phyloP scores from a whole-genome alignment of 2,797 vertebrate species.

The Denticeps clupeoides region DNA sequence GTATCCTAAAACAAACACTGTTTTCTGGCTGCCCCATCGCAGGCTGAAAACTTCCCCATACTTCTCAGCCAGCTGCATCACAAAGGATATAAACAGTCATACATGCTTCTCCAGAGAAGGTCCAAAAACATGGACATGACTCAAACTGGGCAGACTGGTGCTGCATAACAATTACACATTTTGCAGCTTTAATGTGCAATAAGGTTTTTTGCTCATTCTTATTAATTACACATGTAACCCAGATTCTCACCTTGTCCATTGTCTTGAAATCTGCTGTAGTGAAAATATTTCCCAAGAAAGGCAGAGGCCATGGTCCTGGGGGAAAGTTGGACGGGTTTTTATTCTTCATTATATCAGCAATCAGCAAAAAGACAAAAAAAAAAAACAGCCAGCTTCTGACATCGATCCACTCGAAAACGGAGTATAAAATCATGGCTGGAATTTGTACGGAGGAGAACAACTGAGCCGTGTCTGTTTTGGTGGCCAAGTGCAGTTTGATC shows the following conservation, averaged over 20 bases:
- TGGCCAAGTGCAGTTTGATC: not conserved
- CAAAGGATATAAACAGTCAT: no score
- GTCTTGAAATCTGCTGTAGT: constrained; percentile 44
- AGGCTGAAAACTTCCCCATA: constrained; percentile 59
- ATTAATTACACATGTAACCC: no score
- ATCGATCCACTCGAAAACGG: constrained; percentile 42
- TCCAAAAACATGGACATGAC: no score
- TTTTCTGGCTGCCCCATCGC: constrained; percentile 42
- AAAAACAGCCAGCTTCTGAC: constrained; percentile 38
- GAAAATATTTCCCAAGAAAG: constrained; percentile 66
- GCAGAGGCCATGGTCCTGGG: constrained; percentile 58
- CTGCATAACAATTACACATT: no score
- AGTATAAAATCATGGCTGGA: constrained; percentile 42
- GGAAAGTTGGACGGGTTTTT: constrained; percentile 56
- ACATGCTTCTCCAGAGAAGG: no score
- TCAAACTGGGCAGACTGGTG: no score
- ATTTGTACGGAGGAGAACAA: not conserved
- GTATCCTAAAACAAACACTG: constrained; percentile 48
- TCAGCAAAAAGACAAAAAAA: constrained; percentile 41
- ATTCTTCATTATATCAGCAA: constrained; percentile 53
- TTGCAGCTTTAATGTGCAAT: no score
- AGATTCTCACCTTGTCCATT: constrained; percentile 45
- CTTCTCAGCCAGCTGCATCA: constrained; percentile 48
- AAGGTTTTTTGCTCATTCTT: no score
- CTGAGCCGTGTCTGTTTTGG: not conserved